Conservation (phyloP, 2,888 invertebrate genomes). For the Conistra vaccinii region DNA sequence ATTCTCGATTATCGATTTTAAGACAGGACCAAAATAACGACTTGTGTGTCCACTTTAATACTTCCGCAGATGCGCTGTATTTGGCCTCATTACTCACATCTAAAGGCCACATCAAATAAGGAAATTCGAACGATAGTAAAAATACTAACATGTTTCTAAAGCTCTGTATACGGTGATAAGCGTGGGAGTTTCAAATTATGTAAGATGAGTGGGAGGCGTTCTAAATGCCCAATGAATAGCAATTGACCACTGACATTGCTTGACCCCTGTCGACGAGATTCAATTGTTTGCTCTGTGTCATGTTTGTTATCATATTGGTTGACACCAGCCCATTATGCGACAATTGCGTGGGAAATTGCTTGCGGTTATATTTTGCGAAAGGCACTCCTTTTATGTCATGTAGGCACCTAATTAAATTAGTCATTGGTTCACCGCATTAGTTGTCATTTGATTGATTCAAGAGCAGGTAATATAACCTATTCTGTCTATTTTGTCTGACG, state of each 20-base stretch:
- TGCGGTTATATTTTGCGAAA: constrained; percentile 23
- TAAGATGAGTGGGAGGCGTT: constrained; percentile 25
- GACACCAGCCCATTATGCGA: not conserved
- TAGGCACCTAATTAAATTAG: not conserved
- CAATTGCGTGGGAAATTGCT: constrained; percentile 12
- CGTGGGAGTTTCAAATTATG: constrained; percentile 32
- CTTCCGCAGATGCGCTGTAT: constrained; percentile 12
- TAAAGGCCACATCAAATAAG: not conserved
- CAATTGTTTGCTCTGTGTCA: constrained; percentile 25
- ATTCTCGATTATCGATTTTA: not conserved
- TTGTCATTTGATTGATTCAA: not conserved
- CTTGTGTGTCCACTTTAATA: not conserved
- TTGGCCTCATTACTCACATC: constrained; percentile 24
- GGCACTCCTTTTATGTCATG: not conserved
- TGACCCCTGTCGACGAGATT: constrained; percentile 47
- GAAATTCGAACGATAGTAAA: constrained; percentile 15
- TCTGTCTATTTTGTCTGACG: too few relatives aligned
- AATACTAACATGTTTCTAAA: constrained; percentile 5
- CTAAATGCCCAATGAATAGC: not conserved
- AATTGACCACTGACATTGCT: constrained; percentile 34
- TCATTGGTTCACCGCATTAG: constrained; percentile 6
- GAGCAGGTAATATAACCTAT: not conserved
- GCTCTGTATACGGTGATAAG: not conserved
- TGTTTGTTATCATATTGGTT: not conserved
- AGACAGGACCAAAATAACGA: not conserved